phyloP scores from a whole-genome alignment of 2,797 vertebrate species.

The Phoeniculus purpureus region DNA sequence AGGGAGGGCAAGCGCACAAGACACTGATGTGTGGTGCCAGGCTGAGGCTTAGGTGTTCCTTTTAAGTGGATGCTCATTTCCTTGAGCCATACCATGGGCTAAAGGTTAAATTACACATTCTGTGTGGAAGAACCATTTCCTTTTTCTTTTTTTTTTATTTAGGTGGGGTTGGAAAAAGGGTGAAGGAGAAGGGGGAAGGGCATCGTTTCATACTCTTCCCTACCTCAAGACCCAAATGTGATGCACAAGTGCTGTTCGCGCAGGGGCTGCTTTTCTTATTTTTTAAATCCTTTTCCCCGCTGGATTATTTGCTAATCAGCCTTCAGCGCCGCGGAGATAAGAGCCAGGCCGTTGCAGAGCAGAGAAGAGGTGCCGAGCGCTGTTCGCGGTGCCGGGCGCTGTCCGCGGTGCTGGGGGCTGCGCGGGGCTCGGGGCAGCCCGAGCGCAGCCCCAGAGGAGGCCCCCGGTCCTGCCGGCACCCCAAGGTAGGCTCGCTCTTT shows the following conservation, averaged over 20 bases:
- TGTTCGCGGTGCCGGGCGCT: slow-evolving; percentile 29
- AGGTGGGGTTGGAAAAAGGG: background rate
- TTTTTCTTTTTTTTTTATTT: background rate
- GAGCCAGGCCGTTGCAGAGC: slow-evolving; percentile 63
- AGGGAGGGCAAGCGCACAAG: slow-evolving; percentile 71
- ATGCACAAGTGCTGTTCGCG: slow-evolving; percentile 56
- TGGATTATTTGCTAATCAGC: slow-evolving; percentile 72
- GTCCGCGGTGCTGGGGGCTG: slow-evolving; percentile 79
- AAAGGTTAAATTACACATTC: slow-evolving; percentile 62
- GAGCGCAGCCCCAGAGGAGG: slow-evolving; percentile 70
- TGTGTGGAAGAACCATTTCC: slow-evolving; percentile 31
- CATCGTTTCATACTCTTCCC: slow-evolving; percentile 40
- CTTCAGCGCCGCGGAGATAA: slow-evolving; percentile 69
- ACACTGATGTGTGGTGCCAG: slow-evolving; percentile 71
- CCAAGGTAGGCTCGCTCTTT: slow-evolving; percentile 91
- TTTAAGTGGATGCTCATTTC: slow-evolving; percentile 75
- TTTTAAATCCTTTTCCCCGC: background rate
- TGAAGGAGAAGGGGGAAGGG: slow-evolving; percentile 28
- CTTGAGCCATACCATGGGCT: slow-evolving; percentile 63
- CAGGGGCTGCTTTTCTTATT: background rate
- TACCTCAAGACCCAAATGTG: slow-evolving; percentile 52
- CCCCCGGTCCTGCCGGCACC: slow-evolving; percentile 72
- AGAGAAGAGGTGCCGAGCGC: background rate
- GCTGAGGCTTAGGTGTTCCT: slow-evolving; percentile 64
- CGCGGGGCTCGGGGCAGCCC: slow-evolving; percentile 70